Evolutionary conservation across 2,797 vertebrate genomes (phyloP).

Genomic region (Molothrus aeneus): DNA sequence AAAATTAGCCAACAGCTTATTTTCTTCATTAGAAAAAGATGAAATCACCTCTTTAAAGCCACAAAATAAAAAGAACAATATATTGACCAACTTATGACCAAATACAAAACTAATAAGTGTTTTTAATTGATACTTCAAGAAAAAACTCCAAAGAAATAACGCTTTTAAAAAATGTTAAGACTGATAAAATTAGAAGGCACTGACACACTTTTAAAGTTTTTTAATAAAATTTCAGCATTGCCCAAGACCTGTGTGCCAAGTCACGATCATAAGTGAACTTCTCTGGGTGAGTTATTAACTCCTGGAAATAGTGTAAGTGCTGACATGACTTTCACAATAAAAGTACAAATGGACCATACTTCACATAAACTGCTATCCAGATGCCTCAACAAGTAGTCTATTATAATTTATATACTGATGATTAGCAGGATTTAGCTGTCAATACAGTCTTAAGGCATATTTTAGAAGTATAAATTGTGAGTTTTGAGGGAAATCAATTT

Average conservation of each 20-base stretch:
- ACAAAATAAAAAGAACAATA: neutral
- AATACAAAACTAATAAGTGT: neutral
- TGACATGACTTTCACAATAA: neutral
- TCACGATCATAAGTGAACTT: neutral
- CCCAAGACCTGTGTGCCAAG: neutral
- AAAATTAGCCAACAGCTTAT: neutral
- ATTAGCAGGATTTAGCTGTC: slow-evolving; percentile 4
- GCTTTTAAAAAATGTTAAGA: neutral
- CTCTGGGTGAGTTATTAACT: neutral
- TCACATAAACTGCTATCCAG: slow-evolving; percentile 1
- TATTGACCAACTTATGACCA: neutral
- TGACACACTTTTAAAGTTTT: neutral
- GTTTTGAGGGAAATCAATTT: slow-evolving; percentile 21
- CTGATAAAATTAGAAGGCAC: neutral
- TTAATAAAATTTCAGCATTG: neutral
- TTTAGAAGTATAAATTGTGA: neutral
- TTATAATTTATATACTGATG: neutral
- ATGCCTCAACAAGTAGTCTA: neutral
- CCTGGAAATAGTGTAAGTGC: neutral
- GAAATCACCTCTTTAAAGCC: neutral
- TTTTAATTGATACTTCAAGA: neutral
- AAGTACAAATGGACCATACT: neutral
- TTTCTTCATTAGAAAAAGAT: neutral
- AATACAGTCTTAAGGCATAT: neutral
- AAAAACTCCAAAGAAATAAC: neutral